Evolutionary conservation across 2,797 vertebrate species (phyloP), one percentile per base, ranked within the genome.

Genomic region (Squalus acanthias): DNA sequence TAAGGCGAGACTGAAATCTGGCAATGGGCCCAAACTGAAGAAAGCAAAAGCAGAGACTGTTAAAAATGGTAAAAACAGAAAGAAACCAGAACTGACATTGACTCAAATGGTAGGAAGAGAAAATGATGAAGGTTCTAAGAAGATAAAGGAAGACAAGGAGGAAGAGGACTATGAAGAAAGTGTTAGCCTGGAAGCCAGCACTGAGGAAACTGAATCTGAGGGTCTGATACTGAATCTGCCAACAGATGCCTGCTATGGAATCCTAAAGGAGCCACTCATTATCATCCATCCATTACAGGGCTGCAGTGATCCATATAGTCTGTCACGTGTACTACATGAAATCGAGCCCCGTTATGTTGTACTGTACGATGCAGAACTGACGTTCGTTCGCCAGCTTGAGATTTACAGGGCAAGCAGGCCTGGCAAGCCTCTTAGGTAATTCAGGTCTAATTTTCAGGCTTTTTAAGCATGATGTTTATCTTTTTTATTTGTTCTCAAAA

Each of bases 331-430:
- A 4, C 98, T 99, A 96, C 98, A 98, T 0, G 99, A 99, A 96
- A 98, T 99, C 6, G 99, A 99, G 67, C 99, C 99, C 3, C 97
- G 98, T 97, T 99, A 99, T 0, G 98, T 99, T 53, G 98, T 99
- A 46, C 96, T 99, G 1, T 99, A 99, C 0, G 99, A 99, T 0
- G 98, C 99, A 0, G 99, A 99, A 10, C 97, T 99, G 29, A 98
- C 98, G 0, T 99, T 99, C 12, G 99, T 99, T 2, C 98, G 99
- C 6, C 99, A 99, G 97, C 98, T 99, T 97, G 99, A 99, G 97
- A 97, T 99, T 96, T 99, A 99, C 97, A 99, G 99, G 97, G 99
- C 99, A 0, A 98, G 98, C 97, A 98, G 98, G 88, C 98, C 99
- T 0, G 99, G 99, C 74, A 99, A 98, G 96, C 97, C 98, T 0